phyloP scores from a whole-genome alignment of 2,113 vertebrate species.

The Pycnonotus jocosus region DNA sequence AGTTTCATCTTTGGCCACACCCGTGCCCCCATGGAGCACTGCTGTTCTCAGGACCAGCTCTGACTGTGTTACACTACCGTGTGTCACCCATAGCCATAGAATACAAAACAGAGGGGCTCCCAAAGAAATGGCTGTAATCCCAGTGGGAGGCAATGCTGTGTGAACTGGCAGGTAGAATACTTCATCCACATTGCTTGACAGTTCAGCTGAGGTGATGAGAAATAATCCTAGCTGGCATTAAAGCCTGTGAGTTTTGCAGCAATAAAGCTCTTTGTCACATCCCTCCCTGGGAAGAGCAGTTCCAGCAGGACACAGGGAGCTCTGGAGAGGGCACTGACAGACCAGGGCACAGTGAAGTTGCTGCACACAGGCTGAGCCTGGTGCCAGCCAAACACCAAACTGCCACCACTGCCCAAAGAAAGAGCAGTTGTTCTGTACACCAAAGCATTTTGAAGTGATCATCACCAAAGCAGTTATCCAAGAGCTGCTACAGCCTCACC shows the following conservation, averaged over 20 bases:
- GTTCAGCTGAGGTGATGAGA: background rate
- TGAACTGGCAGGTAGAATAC: background rate
- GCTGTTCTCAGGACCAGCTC: background rate
- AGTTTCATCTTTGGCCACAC: background rate
- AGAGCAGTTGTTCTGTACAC: background rate
- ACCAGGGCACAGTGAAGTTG: background rate
- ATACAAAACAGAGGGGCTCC: accelerated
- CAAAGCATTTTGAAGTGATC: background rate
- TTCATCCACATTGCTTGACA: background rate
- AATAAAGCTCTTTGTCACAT: background rate
- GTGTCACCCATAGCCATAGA: accelerated
- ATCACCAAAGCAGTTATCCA: background rate
- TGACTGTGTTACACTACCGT: accelerated
- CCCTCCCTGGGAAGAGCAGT: background rate
- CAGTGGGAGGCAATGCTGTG: background rate
- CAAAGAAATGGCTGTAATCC: accelerated
- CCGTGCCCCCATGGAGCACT: accelerated
- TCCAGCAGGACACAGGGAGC: background rate
- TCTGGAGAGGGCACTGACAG: background rate
- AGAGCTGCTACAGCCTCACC: background rate
- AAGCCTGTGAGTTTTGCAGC: background rate
- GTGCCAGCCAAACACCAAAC: background rate
- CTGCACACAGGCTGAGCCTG: background rate
- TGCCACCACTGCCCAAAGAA: background rate
- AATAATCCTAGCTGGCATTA: background rate